A percentile compares a stretch with the other conserved stretches of the same genome.
Conservation (phyloP, 1,140 invertebrate genomes). For the Gonioctena quinquepunctata region DNA sequence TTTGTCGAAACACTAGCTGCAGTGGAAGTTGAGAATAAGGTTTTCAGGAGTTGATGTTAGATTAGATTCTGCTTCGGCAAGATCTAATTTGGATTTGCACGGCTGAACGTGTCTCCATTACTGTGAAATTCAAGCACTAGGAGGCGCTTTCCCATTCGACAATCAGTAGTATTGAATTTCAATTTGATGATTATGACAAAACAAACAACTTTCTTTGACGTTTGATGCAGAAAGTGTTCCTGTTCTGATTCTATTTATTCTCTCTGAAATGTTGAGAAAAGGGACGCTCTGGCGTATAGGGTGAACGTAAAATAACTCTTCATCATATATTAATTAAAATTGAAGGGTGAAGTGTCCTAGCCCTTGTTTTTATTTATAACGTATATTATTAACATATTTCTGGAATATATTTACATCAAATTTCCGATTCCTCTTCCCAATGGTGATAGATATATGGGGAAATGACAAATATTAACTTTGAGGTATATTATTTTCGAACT, state of each 20-base stretch:
- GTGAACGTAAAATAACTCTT: no score
- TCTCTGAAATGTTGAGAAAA: no score
- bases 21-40: neutral
- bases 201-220: neutral
- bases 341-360: no score
- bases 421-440: no score
- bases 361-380: no score
- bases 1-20: neutral
- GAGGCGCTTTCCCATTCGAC: neutral
- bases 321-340: no score
- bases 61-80: neutral
- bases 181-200: neutral
- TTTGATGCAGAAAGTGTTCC: neutral
- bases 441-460: no score
- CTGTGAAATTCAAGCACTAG: neutral
- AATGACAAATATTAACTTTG: no score
- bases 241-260: neutral
- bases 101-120: neutral
- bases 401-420: no score
- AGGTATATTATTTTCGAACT: no score
- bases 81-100: neutral
- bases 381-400: no score
- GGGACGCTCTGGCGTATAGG: no score
- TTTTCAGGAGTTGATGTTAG: neutral
- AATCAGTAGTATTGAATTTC: neutral